Evolutionary conservation across 2,888 invertebrate species (phyloP).

Genomic region (Cremastinae sp.): DNA sequence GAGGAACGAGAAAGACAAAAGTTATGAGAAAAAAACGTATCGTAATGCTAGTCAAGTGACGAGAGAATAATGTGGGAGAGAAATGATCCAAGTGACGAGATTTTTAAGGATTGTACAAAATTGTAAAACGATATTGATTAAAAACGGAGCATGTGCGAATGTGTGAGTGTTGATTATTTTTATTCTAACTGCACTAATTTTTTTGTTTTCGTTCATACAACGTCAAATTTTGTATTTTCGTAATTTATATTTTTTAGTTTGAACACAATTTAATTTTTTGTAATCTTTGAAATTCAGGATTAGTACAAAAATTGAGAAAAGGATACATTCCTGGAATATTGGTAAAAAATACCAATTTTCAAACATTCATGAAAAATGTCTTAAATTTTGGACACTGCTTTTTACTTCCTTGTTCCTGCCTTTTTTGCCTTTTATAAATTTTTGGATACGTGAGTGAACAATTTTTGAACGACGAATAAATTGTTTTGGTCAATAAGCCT

Average conservation of each 20-base stretch:
- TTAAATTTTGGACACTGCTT: too few species aligned
- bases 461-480: too few species aligned
- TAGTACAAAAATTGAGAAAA: too few species aligned
- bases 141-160: neutral
- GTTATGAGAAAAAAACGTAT: conserved; percentile 59
- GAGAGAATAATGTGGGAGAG: conserved; percentile 35
- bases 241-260: neutral
- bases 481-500: too few species aligned
- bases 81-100: conserved; percentile 23
- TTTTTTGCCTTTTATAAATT: too few species aligned
- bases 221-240: neutral
- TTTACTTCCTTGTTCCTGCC: too few species aligned
- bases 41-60: conserved; percentile 70
- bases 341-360: too few species aligned
- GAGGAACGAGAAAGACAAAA: conserved; percentile 18
- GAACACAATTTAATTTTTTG: neutral
- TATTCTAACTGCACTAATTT: conserved; percentile 9
- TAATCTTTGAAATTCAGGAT: neutral
- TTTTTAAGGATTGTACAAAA: conserved; percentile 71
- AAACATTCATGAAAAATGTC: too few species aligned
- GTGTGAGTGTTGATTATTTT: conserved; percentile 16
- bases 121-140: conserved; percentile 60
- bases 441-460: too few species aligned
- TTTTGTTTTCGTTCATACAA: neutral
- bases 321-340: too few species aligned